Evolutionary conservation across 2,113 vertebrate species (phyloP).

Genomic region (Glaucomys volans): DNA sequence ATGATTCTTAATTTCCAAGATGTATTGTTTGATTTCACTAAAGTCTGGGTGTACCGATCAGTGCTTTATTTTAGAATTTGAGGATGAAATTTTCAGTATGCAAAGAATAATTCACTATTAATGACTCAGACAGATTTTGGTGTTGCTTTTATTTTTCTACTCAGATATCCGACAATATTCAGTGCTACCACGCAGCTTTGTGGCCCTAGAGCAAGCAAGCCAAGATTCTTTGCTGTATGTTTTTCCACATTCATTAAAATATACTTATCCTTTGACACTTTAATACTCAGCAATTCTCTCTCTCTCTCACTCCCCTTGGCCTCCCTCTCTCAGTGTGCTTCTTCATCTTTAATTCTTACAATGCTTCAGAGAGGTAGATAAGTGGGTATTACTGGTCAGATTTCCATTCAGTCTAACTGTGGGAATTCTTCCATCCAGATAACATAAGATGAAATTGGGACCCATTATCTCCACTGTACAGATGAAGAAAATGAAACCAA

Average conservation of each 20-base stretch:
- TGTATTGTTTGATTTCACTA: constrained; percentile 17
- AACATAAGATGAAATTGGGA: constrained; percentile 32
- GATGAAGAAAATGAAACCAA: constrained; percentile 51
- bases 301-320: neutral
- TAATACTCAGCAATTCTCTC: neutral
- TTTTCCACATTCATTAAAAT: constrained; percentile 41
- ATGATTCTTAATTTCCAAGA: constrained; percentile 36
- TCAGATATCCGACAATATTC: neutral
- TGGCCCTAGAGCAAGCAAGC: neutral
- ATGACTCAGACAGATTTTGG: neutral
- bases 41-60: neutral
- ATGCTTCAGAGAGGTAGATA: constrained; percentile 20
- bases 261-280: neutral
- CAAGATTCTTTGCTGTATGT: neutral
- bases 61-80: neutral
- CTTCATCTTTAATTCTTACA: constrained; percentile 43
- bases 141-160: constrained; percentile 52
- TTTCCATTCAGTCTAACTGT: constrained; percentile 51
- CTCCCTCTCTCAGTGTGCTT: neutral
- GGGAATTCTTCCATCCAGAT: neutral
- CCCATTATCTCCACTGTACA: constrained; percentile 13
- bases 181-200: neutral
- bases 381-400: constrained; percentile 2
- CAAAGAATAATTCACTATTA: constrained; percentile 40
- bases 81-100: neutral